Conservation (phyloP, 2,888 invertebrate genomes). For the Anticlea derivata region DNA sequence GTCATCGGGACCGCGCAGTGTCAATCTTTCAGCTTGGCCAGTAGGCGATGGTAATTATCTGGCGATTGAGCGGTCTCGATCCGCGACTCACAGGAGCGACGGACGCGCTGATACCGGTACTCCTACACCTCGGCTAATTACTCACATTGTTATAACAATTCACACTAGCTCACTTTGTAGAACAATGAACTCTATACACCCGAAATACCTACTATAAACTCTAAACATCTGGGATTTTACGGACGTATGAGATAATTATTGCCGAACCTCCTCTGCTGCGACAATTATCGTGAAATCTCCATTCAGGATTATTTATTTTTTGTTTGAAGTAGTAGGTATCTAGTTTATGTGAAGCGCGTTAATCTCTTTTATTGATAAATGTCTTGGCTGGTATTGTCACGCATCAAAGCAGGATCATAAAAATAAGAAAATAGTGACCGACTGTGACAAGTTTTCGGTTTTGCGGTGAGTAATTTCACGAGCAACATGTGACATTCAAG, state of each 20-base stretch:
- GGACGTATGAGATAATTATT: constrained; percentile 43
- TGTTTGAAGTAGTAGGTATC: constrained; percentile 72
- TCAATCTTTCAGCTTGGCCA: constrained; percentile 72
- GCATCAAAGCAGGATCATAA: constrained; percentile 76
- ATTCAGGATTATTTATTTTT: constrained; percentile 56
- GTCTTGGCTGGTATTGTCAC: constrained; percentile 57
- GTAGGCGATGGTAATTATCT: constrained; percentile 68
- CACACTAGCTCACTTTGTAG: constrained; percentile 54
- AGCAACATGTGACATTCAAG: constrained; percentile 53
- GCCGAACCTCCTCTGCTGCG: constrained; percentile 43
- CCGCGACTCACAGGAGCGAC: constrained; percentile 34
- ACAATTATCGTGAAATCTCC: constrained; percentile 63
- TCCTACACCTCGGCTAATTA: constrained; percentile 62
- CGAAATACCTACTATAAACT: background rate
- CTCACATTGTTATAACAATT: constrained; percentile 68
- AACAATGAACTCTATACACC: constrained; percentile 47
- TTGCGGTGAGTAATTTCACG: constrained; percentile 65
- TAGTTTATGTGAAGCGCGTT: constrained; percentile 53
- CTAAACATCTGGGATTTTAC: constrained; percentile 22
- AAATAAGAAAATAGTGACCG: constrained; percentile 70
- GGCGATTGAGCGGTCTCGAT: constrained; percentile 48
- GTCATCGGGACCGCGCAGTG: constrained; percentile 60
- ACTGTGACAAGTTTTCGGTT: constrained; percentile 66
- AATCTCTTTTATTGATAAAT: constrained; percentile 66
- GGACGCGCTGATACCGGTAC: constrained; percentile 41